A percentile compares a stretch with the other conserved stretches of the same genome.
Conservation (phyloP, 2,113 vertebrate species). For the Dasyornis broadbenti region DNA sequence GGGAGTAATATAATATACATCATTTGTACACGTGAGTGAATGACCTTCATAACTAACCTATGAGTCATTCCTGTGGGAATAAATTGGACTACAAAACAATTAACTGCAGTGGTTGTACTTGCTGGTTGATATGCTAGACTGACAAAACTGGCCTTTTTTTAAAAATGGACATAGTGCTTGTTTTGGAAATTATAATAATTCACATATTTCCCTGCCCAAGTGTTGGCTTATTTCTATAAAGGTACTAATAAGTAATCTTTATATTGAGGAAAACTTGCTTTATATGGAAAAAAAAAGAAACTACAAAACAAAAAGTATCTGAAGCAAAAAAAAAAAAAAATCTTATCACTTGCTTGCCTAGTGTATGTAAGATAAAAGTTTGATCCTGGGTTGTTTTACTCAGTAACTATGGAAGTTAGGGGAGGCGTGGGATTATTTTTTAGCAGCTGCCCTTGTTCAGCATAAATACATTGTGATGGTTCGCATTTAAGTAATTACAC, state of each 20-base stretch:
- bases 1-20: constrained; percentile 57
- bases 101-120: not conserved
- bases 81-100: constrained; percentile 36
- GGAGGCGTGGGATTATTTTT: not conserved
- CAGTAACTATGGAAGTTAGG: not conserved
- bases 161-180: not conserved
- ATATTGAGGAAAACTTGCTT: not conserved
- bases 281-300: not conserved
- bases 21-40: constrained; percentile 34
- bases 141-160: not conserved
- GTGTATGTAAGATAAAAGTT: not conserved
- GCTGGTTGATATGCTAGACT: not conserved
- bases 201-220: not conserved
- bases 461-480: not conserved
- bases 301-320: not conserved
- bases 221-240: not conserved
- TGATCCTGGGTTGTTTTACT: not conserved
- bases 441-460: not conserved
- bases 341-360: not conserved
- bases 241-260: not conserved
- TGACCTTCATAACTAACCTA: constrained; percentile 59
- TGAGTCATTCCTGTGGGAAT: constrained; percentile 51
- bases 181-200: not conserved
- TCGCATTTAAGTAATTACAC: not conserved
- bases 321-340: not conserved